These are phyloP conservation scores for Lasiurus cinereus DNA, from an alignment of 2,113 vertebrate genomes.

Conservation along the genomic window DNA sequence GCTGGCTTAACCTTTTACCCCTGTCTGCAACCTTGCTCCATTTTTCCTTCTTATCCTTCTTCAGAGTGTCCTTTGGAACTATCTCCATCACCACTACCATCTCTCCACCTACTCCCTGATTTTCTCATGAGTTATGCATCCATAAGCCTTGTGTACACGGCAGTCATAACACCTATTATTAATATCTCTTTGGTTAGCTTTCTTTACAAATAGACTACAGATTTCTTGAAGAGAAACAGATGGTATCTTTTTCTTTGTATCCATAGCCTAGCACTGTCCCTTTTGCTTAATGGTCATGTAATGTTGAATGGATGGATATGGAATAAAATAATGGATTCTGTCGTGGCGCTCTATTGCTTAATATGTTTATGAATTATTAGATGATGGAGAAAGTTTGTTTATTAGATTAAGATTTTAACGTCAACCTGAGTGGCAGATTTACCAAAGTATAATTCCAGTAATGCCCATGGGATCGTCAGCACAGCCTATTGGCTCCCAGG, in stretches of 20 bases:
- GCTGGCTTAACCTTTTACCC: background rate
- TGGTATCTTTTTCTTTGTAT: background rate
- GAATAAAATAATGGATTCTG: slow-evolving; percentile 24
- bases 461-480: background rate
- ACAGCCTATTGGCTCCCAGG: background rate
- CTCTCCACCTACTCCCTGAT: background rate
- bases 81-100: background rate
- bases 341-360: background rate
- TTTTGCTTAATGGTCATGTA: background rate
- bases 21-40: rapidly evolving
- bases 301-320: background rate
- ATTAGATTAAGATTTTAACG: slow-evolving; percentile 7
- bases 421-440: background rate
- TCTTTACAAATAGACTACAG: background rate
- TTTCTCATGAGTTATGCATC: background rate
- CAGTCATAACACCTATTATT: background rate
- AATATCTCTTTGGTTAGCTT: background rate
- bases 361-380: slow-evolving; percentile 6
- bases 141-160: background rate
- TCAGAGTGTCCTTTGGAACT: background rate
- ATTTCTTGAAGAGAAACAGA: slow-evolving; percentile 25
- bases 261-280: background rate
- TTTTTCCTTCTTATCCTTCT: background rate
- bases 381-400: background rate
- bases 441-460: background rate